Percentiles rank a stretch among this genome's conserved stretches.
Evolutionary conservation across 2,113 vertebrate genomes (phyloP).

Genomic region (Tachysurus vachellii): DNA sequence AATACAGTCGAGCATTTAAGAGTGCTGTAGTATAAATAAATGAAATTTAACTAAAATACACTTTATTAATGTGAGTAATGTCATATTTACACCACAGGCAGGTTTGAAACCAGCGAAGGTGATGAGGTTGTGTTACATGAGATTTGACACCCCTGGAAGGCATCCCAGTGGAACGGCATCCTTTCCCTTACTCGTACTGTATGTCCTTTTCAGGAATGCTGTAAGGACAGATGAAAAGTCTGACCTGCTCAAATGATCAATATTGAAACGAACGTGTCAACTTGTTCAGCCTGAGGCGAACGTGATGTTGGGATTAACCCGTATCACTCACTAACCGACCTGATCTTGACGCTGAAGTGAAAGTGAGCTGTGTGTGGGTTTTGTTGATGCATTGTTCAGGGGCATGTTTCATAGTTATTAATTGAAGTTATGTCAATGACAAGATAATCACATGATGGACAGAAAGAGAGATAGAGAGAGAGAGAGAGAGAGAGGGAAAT

Average conservation of each 20-base stretch:
- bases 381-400: background rate
- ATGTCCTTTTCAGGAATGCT: background rate
- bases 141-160: background rate
- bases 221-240: constrained; percentile 1
- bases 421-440: background rate
- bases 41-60: background rate
- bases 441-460: constrained; percentile 5
- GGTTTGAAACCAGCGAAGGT: background rate
- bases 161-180: background rate
- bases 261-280: background rate
- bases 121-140: background rate
- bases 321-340: background rate
- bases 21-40: background rate
- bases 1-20: background rate
- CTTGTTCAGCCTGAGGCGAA: background rate
- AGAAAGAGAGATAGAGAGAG: constrained; percentile 22
- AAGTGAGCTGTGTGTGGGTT: background rate
- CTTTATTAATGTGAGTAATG: background rate
- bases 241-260: background rate
- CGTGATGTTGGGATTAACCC: background rate
- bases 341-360: background rate
- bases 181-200: background rate
- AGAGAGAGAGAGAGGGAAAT: background rate
- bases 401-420: background rate
- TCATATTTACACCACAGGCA: too few relatives aligned